Evolutionary conservation across 2,888 invertebrate genomes (phyloP).

Genomic region (Trachelus tabidus): DNA sequence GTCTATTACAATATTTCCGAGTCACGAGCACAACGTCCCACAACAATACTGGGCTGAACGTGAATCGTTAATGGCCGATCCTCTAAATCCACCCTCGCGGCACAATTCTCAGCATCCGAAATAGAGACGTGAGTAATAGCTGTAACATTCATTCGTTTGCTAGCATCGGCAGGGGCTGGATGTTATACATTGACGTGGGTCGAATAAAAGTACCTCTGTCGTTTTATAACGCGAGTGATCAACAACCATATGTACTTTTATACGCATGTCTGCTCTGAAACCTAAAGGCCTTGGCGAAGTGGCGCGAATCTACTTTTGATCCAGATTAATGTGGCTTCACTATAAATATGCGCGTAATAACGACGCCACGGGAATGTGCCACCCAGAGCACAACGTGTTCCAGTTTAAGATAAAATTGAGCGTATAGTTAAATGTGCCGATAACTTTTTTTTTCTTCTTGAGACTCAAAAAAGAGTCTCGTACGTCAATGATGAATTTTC

Average conservation of each 20-base stretch:
- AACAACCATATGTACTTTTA: background rate
- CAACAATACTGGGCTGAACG: background rate
- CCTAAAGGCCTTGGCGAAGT: slow-evolving; percentile 23
- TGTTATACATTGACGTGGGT: background rate
- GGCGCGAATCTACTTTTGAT: slow-evolving; percentile 20
- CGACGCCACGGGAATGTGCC: background rate
- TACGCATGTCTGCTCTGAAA: slow-evolving; percentile 23
- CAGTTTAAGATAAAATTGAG: background rate
- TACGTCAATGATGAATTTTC: background rate
- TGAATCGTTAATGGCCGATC: background rate
- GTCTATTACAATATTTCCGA: slow-evolving; percentile 1
- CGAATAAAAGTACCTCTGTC: background rate
- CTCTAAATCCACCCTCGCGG: background rate
- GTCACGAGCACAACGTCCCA: background rate
- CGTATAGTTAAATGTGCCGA: background rate
- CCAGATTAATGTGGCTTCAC: slow-evolving; percentile 29
- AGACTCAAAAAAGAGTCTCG: background rate
- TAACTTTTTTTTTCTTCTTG: background rate
- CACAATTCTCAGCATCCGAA: slow-evolving; percentile 6
- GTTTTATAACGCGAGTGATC: background rate
- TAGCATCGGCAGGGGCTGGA: background rate
- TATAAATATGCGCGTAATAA: slow-evolving; percentile 3
- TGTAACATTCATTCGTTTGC: background rate
- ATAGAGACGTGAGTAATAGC: slow-evolving; percentile 14
- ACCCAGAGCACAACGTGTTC: background rate